Base-by-base conservation (phyloP, 2,888 invertebrate genomes). In the Notodromas monacha region DNA sequence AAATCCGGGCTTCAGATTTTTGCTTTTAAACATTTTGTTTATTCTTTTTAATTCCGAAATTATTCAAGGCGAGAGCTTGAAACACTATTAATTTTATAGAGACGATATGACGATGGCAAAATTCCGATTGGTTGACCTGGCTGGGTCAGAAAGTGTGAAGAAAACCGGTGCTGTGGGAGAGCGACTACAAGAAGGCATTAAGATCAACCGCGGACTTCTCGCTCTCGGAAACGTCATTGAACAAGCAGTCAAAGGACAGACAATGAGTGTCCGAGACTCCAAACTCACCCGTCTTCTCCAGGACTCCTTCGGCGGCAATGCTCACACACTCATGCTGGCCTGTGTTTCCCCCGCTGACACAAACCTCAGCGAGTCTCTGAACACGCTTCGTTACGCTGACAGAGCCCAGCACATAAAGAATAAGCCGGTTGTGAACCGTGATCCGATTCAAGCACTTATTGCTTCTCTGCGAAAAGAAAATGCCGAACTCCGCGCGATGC, bases 181-280 rank as follows among this genome's bases (percentile, higher is more conserved):
- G 36, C 54, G 77, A 10, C 51, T 79, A 15, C 74, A 69, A 42
- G 77, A 79, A 49, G 77, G 76, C 0, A 73, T 73, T 0, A 77
- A 76, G 50, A 79, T 77, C 34, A 79, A 79, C 52, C 48, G 79
- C 30, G 74, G 73, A 1, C 50, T 79, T 15, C 74, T 74, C 8
- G 77, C 77, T 1, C 51, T 79, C 29, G 77, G 73, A 3, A 79
- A 79, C 46, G 77, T 79, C 0, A 79, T 79, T 37, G 74, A 74
- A 2, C 48, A 77, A 31, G 76, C 67, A 28, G 76, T 67, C 51
- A 74, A 63, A 52, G 65, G 68, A 26, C 70, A 65, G 42, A 68
- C 72, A 44, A 60, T 68, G 27, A 72, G 70, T 0, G 73, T 68
- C 48, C 55, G 77, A 38, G 77, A 79, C 46, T 74, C 76, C 12